Evolutionary conservation across 2,797 vertebrate genomes (phyloP).

Genomic region (Gadopsis bispinosus): DNA sequence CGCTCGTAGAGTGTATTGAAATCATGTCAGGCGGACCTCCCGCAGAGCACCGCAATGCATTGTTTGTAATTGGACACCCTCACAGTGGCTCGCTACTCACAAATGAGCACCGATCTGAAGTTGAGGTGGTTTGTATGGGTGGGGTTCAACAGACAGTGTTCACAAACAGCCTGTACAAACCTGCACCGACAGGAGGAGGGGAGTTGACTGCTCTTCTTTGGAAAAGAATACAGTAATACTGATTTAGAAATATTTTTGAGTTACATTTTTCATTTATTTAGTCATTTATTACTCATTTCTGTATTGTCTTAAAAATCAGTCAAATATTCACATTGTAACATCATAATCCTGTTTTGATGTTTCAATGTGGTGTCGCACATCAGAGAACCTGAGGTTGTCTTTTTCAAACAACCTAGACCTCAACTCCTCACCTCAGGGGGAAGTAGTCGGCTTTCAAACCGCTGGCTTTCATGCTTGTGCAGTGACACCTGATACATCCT

Average conservation of each 20-base stretch:
- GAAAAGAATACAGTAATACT: conserved; percentile 3
- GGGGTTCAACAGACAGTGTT: conserved; percentile 35
- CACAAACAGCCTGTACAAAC: conserved; percentile 42
- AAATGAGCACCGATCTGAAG: conserved; percentile 51
- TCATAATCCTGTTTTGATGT: not conserved
- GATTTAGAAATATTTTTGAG: not conserved
- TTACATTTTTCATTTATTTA: not conserved
- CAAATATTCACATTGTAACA: not conserved
- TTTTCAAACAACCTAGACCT: conserved; percentile 45
- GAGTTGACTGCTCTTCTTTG: conserved; percentile 37
- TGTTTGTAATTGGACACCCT: conserved; percentile 67
- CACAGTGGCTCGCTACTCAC: conserved; percentile 19
- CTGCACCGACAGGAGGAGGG: conserved; percentile 20
- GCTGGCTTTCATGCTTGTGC: conserved; percentile 56
- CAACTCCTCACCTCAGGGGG: conserved; percentile 54
- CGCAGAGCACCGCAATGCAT: conserved; percentile 59
- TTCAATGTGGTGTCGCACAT: conserved; percentile 49
- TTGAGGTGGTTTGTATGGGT: conserved; percentile 26
- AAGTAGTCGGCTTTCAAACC: conserved; percentile 66
- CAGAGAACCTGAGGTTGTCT: conserved; percentile 38
- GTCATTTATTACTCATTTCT: not conserved
- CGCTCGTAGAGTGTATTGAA: conserved; percentile 53
- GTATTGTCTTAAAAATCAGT: conserved; percentile 2
- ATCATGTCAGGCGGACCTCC: conserved; percentile 71
- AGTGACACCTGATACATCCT: conserved; percentile 61